phyloP scores from a whole-genome alignment of 2,888 invertebrate species.

The Ornithoptera priamus region DNA sequence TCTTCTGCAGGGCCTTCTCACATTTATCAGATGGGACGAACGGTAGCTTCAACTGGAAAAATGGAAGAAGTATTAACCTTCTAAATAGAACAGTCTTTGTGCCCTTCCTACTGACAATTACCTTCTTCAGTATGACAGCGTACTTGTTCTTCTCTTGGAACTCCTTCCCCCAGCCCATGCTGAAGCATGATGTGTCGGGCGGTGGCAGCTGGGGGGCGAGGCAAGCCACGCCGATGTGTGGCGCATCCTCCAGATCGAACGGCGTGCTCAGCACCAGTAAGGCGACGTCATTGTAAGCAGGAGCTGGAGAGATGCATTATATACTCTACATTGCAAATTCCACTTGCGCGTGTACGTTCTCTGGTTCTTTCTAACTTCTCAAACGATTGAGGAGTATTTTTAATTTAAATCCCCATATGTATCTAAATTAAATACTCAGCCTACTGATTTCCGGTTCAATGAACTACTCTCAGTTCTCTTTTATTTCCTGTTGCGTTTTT shows the following conservation, averaged over 20 bases:
- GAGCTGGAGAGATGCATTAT: slow-evolving; percentile 25
- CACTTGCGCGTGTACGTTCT: too few relatives aligned
- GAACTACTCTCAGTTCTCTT: too few relatives aligned
- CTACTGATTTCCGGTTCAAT: too few relatives aligned
- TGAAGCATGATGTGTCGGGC: slow-evolving; percentile 31
- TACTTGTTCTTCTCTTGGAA: slow-evolving; percentile 17
- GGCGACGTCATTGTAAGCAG: slow-evolving; percentile 30
- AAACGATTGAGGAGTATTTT: too few relatives aligned
- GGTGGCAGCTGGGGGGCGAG: slow-evolving; percentile 26
- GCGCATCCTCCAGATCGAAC: slow-evolving; percentile 27
- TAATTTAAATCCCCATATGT: too few relatives aligned
- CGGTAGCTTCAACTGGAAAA: slow-evolving; percentile 82
- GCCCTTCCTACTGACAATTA: background rate
- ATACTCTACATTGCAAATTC: too few relatives aligned
- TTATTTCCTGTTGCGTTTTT: too few relatives aligned
- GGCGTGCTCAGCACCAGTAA: slow-evolving; percentile 32
- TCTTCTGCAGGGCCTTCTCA: slow-evolving; percentile 77
- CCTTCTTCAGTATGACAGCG: slow-evolving; percentile 35
- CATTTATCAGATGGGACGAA: slow-evolving; percentile 78
- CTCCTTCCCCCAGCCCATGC: slow-evolving; percentile 40
- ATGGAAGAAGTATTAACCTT: background rate
- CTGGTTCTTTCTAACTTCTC: too few relatives aligned
- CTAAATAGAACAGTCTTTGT: too few relatives aligned
- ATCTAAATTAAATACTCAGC: too few relatives aligned
- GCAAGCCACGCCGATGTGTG: slow-evolving; percentile 36